Conservation (phyloP, 2,888 invertebrate species). For the Zeuzera pyrina region DNA sequence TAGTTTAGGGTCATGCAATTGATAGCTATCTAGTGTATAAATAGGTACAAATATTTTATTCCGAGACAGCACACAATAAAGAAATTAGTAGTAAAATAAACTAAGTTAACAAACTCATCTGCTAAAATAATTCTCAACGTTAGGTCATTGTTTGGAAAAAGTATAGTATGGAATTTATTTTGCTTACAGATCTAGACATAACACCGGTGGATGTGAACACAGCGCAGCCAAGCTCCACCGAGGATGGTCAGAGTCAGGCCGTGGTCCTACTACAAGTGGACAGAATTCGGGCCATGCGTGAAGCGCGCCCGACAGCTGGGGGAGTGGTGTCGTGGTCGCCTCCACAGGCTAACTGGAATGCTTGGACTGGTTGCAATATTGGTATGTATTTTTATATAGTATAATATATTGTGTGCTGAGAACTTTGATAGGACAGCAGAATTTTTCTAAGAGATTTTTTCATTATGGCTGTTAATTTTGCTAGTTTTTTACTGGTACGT, state of each 20-base stretch:
- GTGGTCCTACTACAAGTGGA: constrained; percentile 49
- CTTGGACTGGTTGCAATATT: constrained; percentile 97
- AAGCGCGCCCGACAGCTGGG: constrained; percentile 74
- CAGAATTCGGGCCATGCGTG: constrained; percentile 73
- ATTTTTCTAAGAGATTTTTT: no score
- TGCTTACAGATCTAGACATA: constrained; percentile 41
- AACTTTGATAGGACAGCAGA: no score
- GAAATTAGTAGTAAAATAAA: no score
- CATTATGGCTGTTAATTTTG: no score
- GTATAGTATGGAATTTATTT: no score
- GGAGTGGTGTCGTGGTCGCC: constrained; percentile 98
- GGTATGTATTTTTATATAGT: no score
- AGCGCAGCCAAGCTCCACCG: constrained; percentile 13
- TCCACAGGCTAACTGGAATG: constrained; percentile 96
- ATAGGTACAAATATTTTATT: no score
- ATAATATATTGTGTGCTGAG: no score
- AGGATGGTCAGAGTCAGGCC: constrained; percentile 26
- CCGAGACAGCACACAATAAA: no score
- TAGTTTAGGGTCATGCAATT: no score
- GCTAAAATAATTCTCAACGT: not conserved
- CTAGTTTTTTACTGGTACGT: no score
- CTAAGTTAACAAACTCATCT: not conserved
- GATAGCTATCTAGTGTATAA: no score
- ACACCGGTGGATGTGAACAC: constrained; percentile 37
- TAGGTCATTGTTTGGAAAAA: not conserved